phyloP scores from a whole-genome alignment of 1,140 invertebrate genomes.

The Contarinia nasturtii region DNA sequence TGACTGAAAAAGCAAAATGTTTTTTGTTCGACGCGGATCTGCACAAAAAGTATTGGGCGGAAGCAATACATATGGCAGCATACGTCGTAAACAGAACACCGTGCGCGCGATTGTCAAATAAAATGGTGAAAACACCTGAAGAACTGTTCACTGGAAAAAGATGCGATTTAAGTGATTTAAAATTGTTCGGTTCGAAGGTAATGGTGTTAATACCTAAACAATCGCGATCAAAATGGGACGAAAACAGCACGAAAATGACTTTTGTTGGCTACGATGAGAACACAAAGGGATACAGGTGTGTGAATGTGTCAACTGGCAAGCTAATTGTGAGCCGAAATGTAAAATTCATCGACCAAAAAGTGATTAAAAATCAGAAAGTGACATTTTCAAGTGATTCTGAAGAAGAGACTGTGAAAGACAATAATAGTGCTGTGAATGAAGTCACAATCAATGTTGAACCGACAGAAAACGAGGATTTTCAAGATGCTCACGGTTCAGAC shows the following conservation, averaged over 20 bases:
- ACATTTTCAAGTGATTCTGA: background rate
- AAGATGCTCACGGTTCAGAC: background rate
- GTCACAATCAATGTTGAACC: background rate
- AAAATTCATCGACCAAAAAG: conserved; percentile 10
- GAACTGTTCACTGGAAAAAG: conserved; percentile 9
- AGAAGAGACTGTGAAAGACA: background rate
- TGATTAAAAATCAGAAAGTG: background rate
- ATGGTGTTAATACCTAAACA: conserved; percentile 19
- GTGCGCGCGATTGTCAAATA: conserved; percentile 6
- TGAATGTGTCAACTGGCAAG: background rate
- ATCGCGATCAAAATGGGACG: conserved; percentile 12
- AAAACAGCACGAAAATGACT: conserved; percentile 11
- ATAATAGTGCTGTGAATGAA: background rate
- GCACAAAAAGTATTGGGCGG: conserved; percentile 19
- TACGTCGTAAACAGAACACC: conserved; percentile 18
- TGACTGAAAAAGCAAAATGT: conserved; percentile 14
- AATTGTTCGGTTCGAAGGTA: conserved; percentile 15
- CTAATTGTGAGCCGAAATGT: conserved; percentile 4
- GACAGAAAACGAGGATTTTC: too few species aligned
- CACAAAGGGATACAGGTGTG: background rate
- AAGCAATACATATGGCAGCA: conserved; percentile 21
- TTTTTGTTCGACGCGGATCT: conserved; percentile 8
- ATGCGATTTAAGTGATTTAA: conserved; percentile 10
- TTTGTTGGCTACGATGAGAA: conserved; percentile 18
- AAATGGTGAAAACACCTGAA: conserved; percentile 6